Percentiles rank a stretch among this genome's conserved stretches.
phyloP scores from a whole-genome alignment of 2,888 invertebrate genomes.

The Aphodius granarius region DNA sequence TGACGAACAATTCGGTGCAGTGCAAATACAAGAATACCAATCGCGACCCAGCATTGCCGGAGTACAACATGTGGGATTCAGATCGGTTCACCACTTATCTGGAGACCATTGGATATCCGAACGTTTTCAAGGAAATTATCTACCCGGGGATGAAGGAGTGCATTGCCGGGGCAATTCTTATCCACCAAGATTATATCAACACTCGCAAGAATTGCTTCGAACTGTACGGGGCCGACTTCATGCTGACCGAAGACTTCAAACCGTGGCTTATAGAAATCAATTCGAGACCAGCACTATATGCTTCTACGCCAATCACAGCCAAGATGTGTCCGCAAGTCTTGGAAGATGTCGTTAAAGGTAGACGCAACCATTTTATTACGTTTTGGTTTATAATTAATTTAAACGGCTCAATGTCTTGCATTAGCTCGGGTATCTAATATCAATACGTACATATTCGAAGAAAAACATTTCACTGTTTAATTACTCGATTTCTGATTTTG shows the following conservation, averaged over 20 bases:
- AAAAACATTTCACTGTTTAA: background rate
- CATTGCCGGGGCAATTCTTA: conserved; percentile 77
- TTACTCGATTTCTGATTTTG: background rate
- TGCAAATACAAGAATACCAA: conserved; percentile 65
- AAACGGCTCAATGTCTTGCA: background rate
- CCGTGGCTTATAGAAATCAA: conserved; percentile 95
- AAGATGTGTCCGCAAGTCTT: conserved; percentile 79
- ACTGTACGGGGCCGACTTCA: conserved; percentile 90
- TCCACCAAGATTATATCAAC: conserved; percentile 73
- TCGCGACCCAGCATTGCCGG: conserved; percentile 67
- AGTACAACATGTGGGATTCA: conserved; percentile 84
- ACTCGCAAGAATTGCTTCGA: conserved; percentile 79
- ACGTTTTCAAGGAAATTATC: conserved; percentile 72
- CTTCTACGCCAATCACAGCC: conserved; percentile 82
- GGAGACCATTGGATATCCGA: conserved; percentile 58
- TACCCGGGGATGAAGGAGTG: conserved; percentile 85
- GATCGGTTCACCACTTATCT: conserved; percentile 66
- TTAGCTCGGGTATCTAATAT: too few relatives aligned
- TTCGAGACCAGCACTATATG: conserved; percentile 80
- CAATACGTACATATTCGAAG: background rate
- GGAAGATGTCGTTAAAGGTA: conserved; percentile 86
- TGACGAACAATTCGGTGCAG: conserved; percentile 88
- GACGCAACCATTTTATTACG: conserved; percentile 10
- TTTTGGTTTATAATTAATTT: too few relatives aligned
- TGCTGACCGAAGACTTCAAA: conserved; percentile 79